These are phyloP conservation scores for Ctenosaura bakeri DNA, from an alignment of 2,797 vertebrate genomes.

Conservation along the genomic window DNA sequence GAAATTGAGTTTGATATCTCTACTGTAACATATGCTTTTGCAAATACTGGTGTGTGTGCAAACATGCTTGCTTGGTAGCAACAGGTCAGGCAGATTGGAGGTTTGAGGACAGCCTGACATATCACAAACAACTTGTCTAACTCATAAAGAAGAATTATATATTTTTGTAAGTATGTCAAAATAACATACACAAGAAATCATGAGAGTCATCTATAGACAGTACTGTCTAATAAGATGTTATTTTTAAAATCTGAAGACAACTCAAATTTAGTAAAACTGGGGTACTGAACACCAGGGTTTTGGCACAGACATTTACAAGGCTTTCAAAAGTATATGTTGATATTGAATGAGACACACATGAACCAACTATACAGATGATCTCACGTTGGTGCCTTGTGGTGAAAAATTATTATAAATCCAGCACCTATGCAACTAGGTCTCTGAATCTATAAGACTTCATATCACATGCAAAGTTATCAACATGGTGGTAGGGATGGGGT, in stretches of 20 bases:
- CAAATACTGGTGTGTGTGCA: not conserved
- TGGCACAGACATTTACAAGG: not conserved
- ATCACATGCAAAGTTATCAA: not conserved
- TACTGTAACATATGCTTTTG: not conserved
- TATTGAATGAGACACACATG: no score
- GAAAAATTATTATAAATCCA: not conserved
- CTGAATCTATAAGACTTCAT: not conserved
- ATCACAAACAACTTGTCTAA: no score
- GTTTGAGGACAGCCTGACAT: no score
- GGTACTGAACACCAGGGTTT: no score
- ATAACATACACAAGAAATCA: not conserved
- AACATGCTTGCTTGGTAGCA: no score
- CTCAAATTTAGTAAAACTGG: not conserved
- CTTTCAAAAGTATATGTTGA: not conserved
- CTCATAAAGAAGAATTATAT: no score
- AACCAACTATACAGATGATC: no score
- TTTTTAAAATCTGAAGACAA: conserved; percentile 38
- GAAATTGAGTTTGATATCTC: no score
- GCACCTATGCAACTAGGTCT: not conserved
- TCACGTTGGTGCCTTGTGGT: not conserved
- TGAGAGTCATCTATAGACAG: conserved; percentile 15
- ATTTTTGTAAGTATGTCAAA: not conserved
- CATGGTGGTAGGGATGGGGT: not conserved
- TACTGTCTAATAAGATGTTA: conserved; percentile 56
- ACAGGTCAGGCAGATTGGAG: no score